A percentile compares a stretch with the other conserved stretches of the same genome.
Evolutionary conservation across 2,113 vertebrate species (phyloP).

Genomic region (Pantherophis guttatus): DNA sequence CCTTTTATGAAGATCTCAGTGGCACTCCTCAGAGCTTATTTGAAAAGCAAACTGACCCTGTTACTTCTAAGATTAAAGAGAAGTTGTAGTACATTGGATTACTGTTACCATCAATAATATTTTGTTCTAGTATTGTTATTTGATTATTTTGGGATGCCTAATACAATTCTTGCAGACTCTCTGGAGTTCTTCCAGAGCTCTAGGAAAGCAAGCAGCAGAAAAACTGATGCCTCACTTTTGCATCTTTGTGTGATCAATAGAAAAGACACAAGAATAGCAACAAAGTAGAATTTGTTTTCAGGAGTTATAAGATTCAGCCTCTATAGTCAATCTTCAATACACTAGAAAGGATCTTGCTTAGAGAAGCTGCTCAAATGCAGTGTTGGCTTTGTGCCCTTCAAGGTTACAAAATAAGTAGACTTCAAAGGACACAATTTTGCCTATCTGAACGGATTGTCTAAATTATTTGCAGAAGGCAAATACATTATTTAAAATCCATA

Average conservation of each 20-base stretch:
- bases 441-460: background rate
- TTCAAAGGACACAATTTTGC: background rate
- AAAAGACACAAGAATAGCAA: background rate
- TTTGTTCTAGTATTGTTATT: background rate
- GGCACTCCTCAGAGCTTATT: background rate
- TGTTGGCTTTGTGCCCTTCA: background rate
- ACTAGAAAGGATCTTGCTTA: background rate
- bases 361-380: background rate
- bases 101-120: background rate
- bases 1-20: background rate
- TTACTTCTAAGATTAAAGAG: background rate
- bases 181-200: background rate
- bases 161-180: background rate
- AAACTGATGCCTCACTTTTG: background rate
- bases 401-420: background rate
- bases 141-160: background rate
- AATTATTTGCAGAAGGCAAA: background rate
- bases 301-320: background rate
- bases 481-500: background rate
- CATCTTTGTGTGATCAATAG: background rate
- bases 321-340: background rate
- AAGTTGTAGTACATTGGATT: background rate
- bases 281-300: background rate
- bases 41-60: background rate
- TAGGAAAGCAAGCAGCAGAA: background rate